Base-by-base conservation (phyloP, 1,140 invertebrate genomes). In the Penaeus vannamei region DNA sequence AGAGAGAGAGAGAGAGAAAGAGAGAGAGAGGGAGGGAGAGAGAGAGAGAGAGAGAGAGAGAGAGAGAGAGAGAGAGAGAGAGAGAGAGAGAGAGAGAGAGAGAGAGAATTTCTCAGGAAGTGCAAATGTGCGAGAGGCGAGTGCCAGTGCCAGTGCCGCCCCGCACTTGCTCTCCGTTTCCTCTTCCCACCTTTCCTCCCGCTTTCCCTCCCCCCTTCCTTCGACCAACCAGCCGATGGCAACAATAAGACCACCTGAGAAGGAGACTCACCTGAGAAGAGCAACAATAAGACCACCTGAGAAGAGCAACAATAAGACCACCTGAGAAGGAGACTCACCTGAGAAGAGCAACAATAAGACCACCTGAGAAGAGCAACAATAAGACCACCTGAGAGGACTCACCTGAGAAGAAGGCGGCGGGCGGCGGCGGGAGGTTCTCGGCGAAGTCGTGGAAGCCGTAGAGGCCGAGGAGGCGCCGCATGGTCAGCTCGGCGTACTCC, bases 401-500 rank as follows among this genome's bases (percentile, higher is more conserved):
- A 93, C 93, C 93, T 91, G 93, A 92, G 80, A 92, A 92, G 91
- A 94, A 94, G 91, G 93, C 93, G 62, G 92, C 92, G 83, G 93
- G 92, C 53, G 93, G 93, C 89, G 93, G 93, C 90, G 92, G 93
- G 87, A 94, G 92, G 87, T 93, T 92, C 90, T 94, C 94, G 23
- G 93, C 92, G 85, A 93, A 91, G 92, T 94, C 94, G 60, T 93
- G 93, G 53, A 95, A 92, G 60, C 96, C 95, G 92, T 96, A 96
- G 90, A 96, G 95, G 23, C 95, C 95, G 26, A 96, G 93, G 60
- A 96, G 92, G 92, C 96, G 96, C 90, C 96, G 95, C 95, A 96
- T 96, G 4, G 95, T 96, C 84, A 95, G 95, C 93, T 96, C 95
- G 10, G 96, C 95, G 92, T 96, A 96, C 91, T 96, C 95, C 90